A percentile compares a stretch with the other conserved stretches of the same genome.
These are phyloP conservation scores for Nymphalis c-album DNA, from an alignment of 2,888 invertebrate genomes.

Conservation along the genomic window DNA sequence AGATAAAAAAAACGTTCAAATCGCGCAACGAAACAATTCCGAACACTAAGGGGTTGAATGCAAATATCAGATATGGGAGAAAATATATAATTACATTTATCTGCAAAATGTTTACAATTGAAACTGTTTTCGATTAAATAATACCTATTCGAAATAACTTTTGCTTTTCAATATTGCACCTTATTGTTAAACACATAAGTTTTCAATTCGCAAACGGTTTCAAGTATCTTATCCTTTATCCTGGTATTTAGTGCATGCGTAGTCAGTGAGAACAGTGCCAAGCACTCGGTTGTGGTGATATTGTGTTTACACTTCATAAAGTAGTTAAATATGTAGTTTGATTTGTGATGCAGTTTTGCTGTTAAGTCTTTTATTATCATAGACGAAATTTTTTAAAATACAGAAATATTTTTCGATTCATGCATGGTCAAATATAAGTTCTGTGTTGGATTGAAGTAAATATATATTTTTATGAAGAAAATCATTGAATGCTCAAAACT, in stretches of 20 bases:
- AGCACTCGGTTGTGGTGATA: constrained; percentile 78
- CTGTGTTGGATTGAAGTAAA: constrained; percentile 56
- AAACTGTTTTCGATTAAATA: constrained; percentile 30
- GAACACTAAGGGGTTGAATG: constrained; percentile 6
- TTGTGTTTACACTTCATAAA: constrained; percentile 40
- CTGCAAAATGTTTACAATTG: constrained; percentile 28
- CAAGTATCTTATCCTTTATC: constrained; percentile 31
- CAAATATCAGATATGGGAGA: constrained; percentile 11
- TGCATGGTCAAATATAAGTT: constrained; percentile 60
- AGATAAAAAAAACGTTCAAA: not conserved
- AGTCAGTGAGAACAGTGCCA: constrained; percentile 73
- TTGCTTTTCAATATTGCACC: not conserved
- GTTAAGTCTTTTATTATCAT: constrained; percentile 73
- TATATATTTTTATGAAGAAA: not conserved
- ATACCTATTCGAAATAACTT: not conserved
- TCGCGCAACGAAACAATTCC: not conserved
- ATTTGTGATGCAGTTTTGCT: constrained; percentile 77
- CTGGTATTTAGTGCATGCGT: constrained; percentile 72
- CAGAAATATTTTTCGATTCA: constrained; percentile 44
- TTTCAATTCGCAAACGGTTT: constrained; percentile 30
- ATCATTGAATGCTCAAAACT: constrained; percentile 45
- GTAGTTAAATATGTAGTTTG: constrained; percentile 46
- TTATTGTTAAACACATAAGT: not conserved
- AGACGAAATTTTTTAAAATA: constrained; percentile 40
- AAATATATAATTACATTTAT: constrained; percentile 16